These are phyloP conservation scores for Entomyzon cyanotis DNA, from an alignment of 2,113 vertebrate genomes.

Conservation along the genomic window DNA sequence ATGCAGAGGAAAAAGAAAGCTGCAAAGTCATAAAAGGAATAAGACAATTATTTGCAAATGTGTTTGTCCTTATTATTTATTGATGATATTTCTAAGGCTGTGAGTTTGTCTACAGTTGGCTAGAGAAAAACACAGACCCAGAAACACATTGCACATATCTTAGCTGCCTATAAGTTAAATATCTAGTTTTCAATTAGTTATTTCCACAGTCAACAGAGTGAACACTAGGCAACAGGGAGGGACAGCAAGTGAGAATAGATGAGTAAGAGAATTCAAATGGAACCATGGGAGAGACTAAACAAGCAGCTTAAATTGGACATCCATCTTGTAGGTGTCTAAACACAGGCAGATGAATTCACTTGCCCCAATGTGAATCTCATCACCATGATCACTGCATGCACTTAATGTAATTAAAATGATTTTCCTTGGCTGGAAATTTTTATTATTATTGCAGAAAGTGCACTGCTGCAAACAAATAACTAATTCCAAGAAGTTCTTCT, in stretches of 20 bases:
- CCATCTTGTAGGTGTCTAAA: neutral
- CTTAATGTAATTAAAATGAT: neutral
- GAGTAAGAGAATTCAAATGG: neutral
- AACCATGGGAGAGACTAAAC: neutral
- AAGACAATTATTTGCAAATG: neutral
- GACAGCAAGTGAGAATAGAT: neutral
- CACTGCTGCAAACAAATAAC: neutral
- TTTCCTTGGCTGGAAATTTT: neutral
- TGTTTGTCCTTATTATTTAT: neutral
- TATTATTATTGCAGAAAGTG: neutral
- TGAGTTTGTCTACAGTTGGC: neutral
- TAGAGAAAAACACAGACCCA: neutral
- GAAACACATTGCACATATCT: neutral
- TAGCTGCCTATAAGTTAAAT: neutral
- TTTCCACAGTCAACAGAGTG: neutral
- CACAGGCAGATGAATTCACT: neutral
- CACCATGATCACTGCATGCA: neutral
- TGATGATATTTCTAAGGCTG: neutral
- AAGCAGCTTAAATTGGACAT: neutral
- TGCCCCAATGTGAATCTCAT: neutral
- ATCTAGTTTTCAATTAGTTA: neutral
- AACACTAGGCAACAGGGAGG: neutral
- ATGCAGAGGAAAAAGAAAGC: neutral
- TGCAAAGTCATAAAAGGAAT: neutral
- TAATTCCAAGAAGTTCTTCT: neutral